Evolutionary conservation across 2,797 vertebrate species (phyloP), one percentile per base, ranked within the genome.

Genomic region (Lepus townsendii): DNA sequence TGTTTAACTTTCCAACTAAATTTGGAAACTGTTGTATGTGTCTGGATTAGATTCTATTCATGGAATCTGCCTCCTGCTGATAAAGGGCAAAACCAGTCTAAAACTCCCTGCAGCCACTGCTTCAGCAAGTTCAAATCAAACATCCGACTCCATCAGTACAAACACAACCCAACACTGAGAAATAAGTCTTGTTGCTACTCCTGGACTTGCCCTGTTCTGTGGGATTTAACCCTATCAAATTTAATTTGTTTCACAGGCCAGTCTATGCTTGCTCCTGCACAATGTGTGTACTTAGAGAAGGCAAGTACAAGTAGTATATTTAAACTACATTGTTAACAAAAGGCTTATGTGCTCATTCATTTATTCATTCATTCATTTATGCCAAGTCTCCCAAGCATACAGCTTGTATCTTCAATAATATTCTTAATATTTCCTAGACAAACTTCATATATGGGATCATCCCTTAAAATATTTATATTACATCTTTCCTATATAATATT

Each of bases 401-500:
- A 83, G 19, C 54, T 97, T 97, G 83, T 38, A 96, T 91, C 83
- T 95, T 14, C 0, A 93, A 76, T 94, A n/a, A 10, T 26, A 91
- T 76, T 86, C 75, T 94, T 94, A 65, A 82, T 27, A 22, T 86
- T 96, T 95, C 88, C 92, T 52, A 96, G 94, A 86, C n/a, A 85
- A 47, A 91, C 84, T 91, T 79, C 24, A 92, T 1, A 30, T 72
- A 63, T 83, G 88, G 92, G 87, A 92, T 75, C 38, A 63, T 50
- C 95, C 88, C 90, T 73, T 91, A 92, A 86, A 97, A 93, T 95
- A 96, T 32, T 95, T 90, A 84, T 93, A 66, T 91, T 78, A 91
- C 93, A 86, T 96, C 88, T 83, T 83, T 79, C 93, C 65, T 97
- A 50, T 60, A 87, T 86, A 63, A 92, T 97, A 66, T 85, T 95